phyloP scores from a whole-genome alignment of 2,888 invertebrate genomes.

The Zaprionus bogoriensis region DNA sequence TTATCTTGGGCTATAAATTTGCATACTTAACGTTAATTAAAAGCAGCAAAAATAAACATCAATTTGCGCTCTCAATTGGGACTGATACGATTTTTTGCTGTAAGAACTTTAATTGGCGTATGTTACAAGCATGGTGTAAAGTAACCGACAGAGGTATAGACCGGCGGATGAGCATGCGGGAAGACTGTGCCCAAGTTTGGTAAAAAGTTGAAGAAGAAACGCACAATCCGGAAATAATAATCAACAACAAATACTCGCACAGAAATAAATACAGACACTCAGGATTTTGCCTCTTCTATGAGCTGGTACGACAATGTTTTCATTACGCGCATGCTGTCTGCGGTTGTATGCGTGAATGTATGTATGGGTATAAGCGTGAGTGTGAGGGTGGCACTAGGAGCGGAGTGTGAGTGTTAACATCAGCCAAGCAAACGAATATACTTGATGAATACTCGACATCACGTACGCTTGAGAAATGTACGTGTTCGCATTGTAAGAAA shows the following conservation, averaged over 20 bases:
- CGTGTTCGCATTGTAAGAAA: conserved; percentile 78
- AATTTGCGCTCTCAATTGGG: conserved; percentile 21
- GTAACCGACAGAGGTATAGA: conserved; percentile 10
- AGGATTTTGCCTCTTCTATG: conserved; percentile 50
- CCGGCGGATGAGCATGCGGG: not conserved
- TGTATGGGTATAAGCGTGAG: conserved; percentile 13
- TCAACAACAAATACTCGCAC: conserved; percentile 70
- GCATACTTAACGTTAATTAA: conserved; percentile 54
- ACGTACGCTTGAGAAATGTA: conserved; percentile 78
- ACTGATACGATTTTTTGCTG: conserved; percentile 17
- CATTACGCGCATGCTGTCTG: conserved; percentile 52
- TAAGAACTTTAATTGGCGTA: conserved; percentile 52
- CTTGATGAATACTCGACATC: conserved; percentile 80
- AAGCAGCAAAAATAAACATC: conserved; percentile 33
- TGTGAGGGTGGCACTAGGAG: not conserved
- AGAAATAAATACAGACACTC: conserved; percentile 10
- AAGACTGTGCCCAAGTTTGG: conserved; percentile 26
- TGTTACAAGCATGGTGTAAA: conserved; percentile 21
- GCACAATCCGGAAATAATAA: conserved; percentile 75
- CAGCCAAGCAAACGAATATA: conserved; percentile 64
- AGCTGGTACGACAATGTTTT: conserved; percentile 68
- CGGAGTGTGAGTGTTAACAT: conserved; percentile 42
- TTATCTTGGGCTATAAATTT: conserved; percentile 34
- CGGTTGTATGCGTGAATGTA: conserved; percentile 9
- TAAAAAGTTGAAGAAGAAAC: conserved; percentile 57